phyloP scores from a whole-genome alignment of 2,797 vertebrate genomes.

The Bovichtus diacanthus region DNA sequence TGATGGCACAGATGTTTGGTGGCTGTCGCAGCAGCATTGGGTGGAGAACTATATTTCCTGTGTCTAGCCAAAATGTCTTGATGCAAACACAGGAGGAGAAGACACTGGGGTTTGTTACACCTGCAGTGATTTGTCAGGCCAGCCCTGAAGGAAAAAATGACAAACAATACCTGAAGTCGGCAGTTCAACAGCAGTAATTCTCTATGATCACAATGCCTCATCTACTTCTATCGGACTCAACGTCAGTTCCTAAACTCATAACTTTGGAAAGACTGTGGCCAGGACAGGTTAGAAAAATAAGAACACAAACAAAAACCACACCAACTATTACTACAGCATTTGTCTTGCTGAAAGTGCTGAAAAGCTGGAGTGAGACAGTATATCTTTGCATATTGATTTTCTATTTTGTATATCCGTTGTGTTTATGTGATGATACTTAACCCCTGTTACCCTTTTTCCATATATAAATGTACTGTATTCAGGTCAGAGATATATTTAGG shows the following conservation, averaged over 20 bases:
- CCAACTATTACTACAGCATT: not conserved
- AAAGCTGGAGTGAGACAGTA: not conserved
- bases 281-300: not conserved
- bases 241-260: conserved; percentile 21
- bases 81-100: not conserved
- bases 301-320: not conserved
- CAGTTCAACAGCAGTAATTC: conserved; percentile 15
- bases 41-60: not conserved
- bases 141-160: conserved; percentile 14
- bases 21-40: not conserved
- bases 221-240: conserved; percentile 8
- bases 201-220: not conserved
- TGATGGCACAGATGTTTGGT: conserved; percentile 15
- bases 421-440: not conserved
- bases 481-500: conserved; percentile 1
- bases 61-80: conserved; percentile 16
- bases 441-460: not conserved
- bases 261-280: conserved; percentile 2
- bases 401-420: not conserved
- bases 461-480: not conserved
- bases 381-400: not conserved
- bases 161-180: conserved; percentile 17
- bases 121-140: conserved; percentile 29
- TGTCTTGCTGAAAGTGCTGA: not conserved
- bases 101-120: not conserved